A percentile compares a stretch with the other conserved stretches of the same genome.
These are phyloP conservation scores for Drosophila novamexicana DNA, from an alignment of 1,140 invertebrate species.

Conservation along the genomic window DNA sequence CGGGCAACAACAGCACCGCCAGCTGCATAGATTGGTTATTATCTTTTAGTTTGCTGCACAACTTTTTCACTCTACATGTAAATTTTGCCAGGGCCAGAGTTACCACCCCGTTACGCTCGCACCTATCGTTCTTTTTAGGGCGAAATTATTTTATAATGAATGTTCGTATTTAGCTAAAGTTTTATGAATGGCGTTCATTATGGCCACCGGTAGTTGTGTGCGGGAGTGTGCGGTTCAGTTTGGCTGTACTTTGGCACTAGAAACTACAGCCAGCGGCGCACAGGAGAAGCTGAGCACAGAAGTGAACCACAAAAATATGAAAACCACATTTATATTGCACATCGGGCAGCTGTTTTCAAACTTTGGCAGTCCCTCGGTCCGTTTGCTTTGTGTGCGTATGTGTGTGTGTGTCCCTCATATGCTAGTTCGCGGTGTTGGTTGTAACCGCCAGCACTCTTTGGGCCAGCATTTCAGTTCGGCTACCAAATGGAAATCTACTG, in stretches of 20 bases:
- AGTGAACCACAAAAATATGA: constrained; percentile 82
- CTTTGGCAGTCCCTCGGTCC: constrained; percentile 58
- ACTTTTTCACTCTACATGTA: constrained; percentile 82
- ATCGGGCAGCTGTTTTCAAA: constrained; percentile 75
- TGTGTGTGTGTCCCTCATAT: constrained; percentile 44
- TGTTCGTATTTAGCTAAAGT: constrained; percentile 81
- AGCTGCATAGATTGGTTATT: constrained; percentile 72
- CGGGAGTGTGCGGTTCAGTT: constrained; percentile 3
- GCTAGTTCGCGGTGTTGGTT: constrained; percentile 61
- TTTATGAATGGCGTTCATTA: constrained; percentile 83
- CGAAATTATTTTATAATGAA: constrained; percentile 82
- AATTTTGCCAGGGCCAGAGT: constrained; percentile 52
- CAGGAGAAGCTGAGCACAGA: constrained; percentile 46
- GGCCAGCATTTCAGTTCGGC: constrained; percentile 40
- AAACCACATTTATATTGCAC: constrained; percentile 82
- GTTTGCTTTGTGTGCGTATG: background rate
- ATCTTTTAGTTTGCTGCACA: constrained; percentile 76
- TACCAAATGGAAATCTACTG: constrained; percentile 46
- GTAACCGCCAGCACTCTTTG: constrained; percentile 54
- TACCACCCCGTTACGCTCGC: constrained; percentile 20
- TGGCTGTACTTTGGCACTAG: constrained; percentile 33
- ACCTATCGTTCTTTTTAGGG: constrained; percentile 51
- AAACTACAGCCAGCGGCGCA: constrained; percentile 28
- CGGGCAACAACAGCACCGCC: background rate
- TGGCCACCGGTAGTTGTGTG: background rate